A percentile compares a stretch with the other conserved stretches of the same genome.
These are phyloP conservation scores for Tenualosa thibaudeaui DNA, from an alignment of 2,797 vertebrate species.

Conservation along the genomic window DNA sequence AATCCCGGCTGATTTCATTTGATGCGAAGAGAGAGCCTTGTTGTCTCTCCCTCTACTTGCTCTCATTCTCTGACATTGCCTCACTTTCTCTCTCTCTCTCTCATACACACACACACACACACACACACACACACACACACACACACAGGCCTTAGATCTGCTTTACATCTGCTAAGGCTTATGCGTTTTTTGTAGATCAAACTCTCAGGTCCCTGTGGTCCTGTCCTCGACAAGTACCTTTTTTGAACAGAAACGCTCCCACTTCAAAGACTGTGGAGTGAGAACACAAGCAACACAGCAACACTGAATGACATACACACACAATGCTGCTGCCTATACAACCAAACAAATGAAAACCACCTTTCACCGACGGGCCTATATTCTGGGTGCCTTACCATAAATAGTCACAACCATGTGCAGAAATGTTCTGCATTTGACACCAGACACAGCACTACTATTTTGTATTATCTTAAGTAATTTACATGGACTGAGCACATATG, in stretches of 20 bases:
- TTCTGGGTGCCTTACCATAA: neutral
- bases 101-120: neutral
- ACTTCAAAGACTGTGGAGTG: conserved; percentile 49
- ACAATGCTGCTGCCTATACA: neutral
- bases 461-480: neutral
- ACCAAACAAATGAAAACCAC: neutral
- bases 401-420: neutral
- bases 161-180: conserved; percentile 45
- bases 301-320: neutral
- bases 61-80: conserved; percentile 12
- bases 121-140: neutral
- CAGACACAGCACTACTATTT: neutral
- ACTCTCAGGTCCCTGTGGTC: conserved; percentile 44
- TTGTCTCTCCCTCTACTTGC: conserved; percentile 46
- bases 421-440: neutral
- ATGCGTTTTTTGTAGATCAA: conserved; percentile 41
- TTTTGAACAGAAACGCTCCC: conserved; percentile 38
- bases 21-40: conserved; percentile 48
- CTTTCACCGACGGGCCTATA: neutral
- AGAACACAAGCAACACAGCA: conserved; percentile 6
- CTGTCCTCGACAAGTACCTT: conserved; percentile 52
- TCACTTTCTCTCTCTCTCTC: neutral
- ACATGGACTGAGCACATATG: neutral
- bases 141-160: conserved; percentile 49
- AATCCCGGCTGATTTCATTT: conserved; percentile 44